Base-by-base conservation (phyloP, 2,888 invertebrate species). In the Cheiracanthium punctorium region DNA sequence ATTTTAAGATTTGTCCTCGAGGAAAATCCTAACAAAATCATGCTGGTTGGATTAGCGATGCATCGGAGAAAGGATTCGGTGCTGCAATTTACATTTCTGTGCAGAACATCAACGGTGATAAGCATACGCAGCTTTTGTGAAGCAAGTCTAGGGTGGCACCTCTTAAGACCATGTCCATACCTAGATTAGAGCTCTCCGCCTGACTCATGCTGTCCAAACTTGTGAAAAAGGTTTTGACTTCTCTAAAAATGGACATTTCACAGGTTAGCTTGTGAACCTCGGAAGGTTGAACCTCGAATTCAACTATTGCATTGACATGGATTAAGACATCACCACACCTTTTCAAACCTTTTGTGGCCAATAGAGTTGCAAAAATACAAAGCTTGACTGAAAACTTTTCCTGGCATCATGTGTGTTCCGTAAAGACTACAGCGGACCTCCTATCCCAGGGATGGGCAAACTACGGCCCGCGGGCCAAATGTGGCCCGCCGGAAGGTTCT, bases 341-440 rank as follows among this genome's bases (percentile, higher is more conserved):
- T 58, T 7, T 58, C 8, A 90, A 90, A 58, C 88, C 89, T 0
- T 90, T 89, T 85, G 90, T 90, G 0, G 82, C 85, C 0, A 90
- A 90, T 69, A 29, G 90, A 58, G 89, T 90, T 1, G 37, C 88
- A 8, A 58, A 88, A 73, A 90, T 90, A 5, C 88, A 89, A 58
- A 48, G 87, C 10, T 71, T 72, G 0, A 69, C 89, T 8, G 29
- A 85, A 10, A 64, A 72, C n/a, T 72, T 88, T 0, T 69, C 88
- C 5, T 90, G 90, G 90, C 64, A 82, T 69, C 90, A 91, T 80
- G 89, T 91, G 0, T 80, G 80, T 0, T 88, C 90, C 0, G 69
- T 79, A 0, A 64, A 88, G 7, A 91, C 91, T 82, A 90, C 91
- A 0, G 91, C 91, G 0, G 91, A 91, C 67, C 79, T 89, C 32